phyloP scores from a whole-genome alignment of 2,888 invertebrate species.

The Belgica antarctica region DNA sequence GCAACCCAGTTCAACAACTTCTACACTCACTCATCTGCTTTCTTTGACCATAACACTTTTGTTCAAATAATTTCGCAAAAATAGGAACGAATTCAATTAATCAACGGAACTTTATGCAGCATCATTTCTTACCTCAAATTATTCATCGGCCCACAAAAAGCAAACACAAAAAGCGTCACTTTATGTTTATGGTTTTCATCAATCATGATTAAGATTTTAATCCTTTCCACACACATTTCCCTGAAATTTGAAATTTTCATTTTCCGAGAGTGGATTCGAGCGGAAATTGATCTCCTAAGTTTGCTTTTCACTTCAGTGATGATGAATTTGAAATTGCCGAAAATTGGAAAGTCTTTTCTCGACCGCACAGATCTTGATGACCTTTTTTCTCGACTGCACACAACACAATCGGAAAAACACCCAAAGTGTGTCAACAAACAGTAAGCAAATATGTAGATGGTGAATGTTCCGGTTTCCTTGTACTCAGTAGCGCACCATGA shows the following conservation, averaged over 20 bases:
- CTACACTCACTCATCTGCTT: no score
- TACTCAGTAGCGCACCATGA: constrained; percentile 4
- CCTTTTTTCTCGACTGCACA: background rate
- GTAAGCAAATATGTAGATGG: constrained; percentile 9
- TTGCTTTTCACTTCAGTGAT: constrained; percentile 1
- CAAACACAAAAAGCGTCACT: constrained; percentile 20
- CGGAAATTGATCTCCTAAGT: background rate
- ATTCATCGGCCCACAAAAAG: background rate
- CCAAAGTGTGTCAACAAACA: constrained; percentile 8
- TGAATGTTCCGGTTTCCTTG: background rate
- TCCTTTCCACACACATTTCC: constrained; percentile 9
- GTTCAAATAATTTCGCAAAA: no score
- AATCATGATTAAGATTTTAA: constrained; percentile 21
- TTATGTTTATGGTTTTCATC: background rate
- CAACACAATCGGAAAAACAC: background rate
- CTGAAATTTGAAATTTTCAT: constrained; percentile 3
- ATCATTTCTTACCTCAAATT: background rate
- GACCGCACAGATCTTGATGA: constrained; percentile 28
- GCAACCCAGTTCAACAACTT: no score
- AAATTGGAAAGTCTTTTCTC: background rate
- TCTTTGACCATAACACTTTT: no score
- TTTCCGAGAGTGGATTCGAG: background rate
- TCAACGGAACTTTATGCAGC: background rate
- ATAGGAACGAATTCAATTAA: background rate
- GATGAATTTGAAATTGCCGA: background rate